Evolutionary conservation across 2,888 invertebrate species (phyloP), one percentile per base, ranked within the genome.

Genomic region (Prosopocoilus inquinatus): DNA sequence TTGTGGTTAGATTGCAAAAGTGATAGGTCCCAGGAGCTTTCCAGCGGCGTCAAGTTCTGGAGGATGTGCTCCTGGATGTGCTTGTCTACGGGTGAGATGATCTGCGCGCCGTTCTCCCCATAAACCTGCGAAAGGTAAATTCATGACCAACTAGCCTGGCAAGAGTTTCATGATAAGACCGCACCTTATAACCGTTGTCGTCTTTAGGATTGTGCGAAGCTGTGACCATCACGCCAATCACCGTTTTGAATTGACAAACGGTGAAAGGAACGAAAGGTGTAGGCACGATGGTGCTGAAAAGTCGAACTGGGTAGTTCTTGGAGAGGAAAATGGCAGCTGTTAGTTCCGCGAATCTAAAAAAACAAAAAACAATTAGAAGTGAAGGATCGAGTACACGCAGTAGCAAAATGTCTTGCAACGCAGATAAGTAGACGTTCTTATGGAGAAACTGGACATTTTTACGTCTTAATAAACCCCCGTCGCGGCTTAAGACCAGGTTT

Each of bases 171-270:
- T 3, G 20, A 7, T 28, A 20, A n/a, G 9, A 8, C 47, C 43
- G 64, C 66, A 77, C 77, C 80, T 99, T 99, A 72, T 97, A 99
- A 1, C 98, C 98, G 76, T 98, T 98, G 73, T 98, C 98, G 0
- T 88, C 88, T 74, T 91, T 95, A 41, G 96, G 89, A 78, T 99
- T 99, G 75, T 99, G 99, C 0, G 98, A 98, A 0, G 99, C 99
- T 0, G 99, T 99, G 58, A 99, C 94, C 97, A 99, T 97, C n/a
- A 97, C 84, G 39, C 99, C 99, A 69, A 89, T 91, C 1, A 87
- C 86, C 52, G 91, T 90, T 12, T 86, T 84, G 55, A 86, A 85
- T 60, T 86, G 80, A 2, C 81, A 79, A 0, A 96, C 89, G 0
- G 88, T 86, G 76, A 90, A 99, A 0, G 99, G 91, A 32, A 99